phyloP scores from a whole-genome alignment of 2,113 vertebrate genomes.

The Heterotis niloticus region DNA sequence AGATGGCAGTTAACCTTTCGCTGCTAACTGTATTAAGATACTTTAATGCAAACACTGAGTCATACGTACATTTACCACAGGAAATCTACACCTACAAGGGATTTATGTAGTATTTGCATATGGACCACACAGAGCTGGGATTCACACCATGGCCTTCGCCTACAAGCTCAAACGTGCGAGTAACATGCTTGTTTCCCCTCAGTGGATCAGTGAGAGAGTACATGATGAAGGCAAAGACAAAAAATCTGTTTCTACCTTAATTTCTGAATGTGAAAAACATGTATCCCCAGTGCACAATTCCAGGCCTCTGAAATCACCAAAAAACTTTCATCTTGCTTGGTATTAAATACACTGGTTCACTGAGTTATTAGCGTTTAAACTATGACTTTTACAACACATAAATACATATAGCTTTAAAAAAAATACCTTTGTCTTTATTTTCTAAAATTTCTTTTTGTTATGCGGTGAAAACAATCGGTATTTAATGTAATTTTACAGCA shows the following conservation, averaged over 20 bases:
- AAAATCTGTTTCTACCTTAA: background rate
- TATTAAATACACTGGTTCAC: no score
- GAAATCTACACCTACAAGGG: background rate
- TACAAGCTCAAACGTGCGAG: background rate
- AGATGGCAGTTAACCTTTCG: background rate
- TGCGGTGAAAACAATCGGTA: no score
- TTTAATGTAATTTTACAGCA: no score
- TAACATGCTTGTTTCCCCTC: background rate
- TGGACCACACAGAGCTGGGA: background rate
- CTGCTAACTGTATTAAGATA: background rate
- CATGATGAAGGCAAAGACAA: background rate
- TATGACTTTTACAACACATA: no score
- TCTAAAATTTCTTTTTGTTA: no score
- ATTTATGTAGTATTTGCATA: conserved; percentile 1
- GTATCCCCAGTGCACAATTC: background rate
- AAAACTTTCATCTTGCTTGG: no score
- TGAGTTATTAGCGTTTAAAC: no score
- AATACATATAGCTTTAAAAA: no score
- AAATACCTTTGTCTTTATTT: no score
- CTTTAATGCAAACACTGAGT: background rate
- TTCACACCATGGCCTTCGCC: background rate
- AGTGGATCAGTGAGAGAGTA: background rate
- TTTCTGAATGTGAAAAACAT: background rate
- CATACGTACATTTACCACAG: background rate
- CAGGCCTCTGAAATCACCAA: background rate